Percentiles rank a stretch among this genome's conserved stretches.
Conservation (phyloP, 1,140 invertebrate species). For the Macrocentrus cingulum region DNA sequence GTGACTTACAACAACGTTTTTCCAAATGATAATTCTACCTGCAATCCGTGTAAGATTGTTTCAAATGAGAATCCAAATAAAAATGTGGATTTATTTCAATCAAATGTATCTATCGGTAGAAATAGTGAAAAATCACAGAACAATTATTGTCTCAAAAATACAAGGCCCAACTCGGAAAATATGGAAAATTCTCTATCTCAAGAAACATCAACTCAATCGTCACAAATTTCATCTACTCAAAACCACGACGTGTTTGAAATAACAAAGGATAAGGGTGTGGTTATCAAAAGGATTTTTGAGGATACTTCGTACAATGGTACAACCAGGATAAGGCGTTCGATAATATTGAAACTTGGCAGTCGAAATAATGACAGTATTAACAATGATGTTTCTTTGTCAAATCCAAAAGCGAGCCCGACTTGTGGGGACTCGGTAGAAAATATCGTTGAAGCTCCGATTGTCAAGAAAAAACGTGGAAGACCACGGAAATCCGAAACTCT, state of each 20-base stretch:
- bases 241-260: conserved; percentile 5
- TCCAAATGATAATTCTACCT: conserved; percentile 2
- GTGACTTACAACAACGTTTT: background rate
- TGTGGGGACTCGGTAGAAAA: background rate
- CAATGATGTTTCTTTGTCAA: too few relatives aligned
- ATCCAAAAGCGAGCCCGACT: too few relatives aligned
- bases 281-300: conserved; percentile 23
- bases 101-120: too few relatives aligned
- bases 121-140: too few relatives aligned
- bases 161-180: too few relatives aligned
- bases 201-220: background rate
- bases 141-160: too few relatives aligned
- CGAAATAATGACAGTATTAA: background rate
- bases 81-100: background rate
- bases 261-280: conserved; percentile 10
- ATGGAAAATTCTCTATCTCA: background rate
- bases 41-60: too few relatives aligned
- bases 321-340: conserved; percentile 13
- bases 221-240: conserved; percentile 14
- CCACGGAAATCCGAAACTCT: background rate
- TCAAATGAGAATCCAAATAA: background rate
- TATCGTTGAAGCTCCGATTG: background rate
- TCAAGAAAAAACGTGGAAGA: conserved; percentile 6
- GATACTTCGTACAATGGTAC: conserved; percentile 18
- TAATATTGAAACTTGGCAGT: conserved; percentile 22